These are phyloP conservation scores for Ophiothrix spiculata DNA, from an alignment of 35 echinoderm and acorn worm genomes.

Conservation along the genomic window DNA sequence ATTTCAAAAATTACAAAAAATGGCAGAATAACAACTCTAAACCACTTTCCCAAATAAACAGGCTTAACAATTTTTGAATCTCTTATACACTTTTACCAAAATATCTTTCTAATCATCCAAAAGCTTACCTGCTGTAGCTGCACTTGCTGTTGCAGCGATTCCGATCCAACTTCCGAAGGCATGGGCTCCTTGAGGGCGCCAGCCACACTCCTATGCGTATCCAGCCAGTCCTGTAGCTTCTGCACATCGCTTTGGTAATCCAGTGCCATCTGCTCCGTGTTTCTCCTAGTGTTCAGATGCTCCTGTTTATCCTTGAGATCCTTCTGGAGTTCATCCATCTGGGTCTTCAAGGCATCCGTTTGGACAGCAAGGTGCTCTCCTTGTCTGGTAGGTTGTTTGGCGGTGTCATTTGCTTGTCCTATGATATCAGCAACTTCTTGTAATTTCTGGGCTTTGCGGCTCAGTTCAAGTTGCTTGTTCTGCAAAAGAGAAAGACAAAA, in stretches of 20 bases:
- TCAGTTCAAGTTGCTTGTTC: conserved; percentile 72
- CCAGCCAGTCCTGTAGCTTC: conserved; percentile 71
- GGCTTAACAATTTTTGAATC: too few species aligned
- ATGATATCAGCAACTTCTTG: conserved; percentile 62
- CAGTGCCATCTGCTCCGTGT: conserved; percentile 62
- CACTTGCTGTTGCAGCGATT: conserved; percentile 81
- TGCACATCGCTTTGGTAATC: conserved; percentile 89
- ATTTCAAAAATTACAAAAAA: too few species aligned
- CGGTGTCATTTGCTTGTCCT: conserved; percentile 27
- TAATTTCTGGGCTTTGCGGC: conserved; percentile 69
- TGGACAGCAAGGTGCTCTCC: conserved; percentile 37
- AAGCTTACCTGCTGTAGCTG: conserved; percentile 85
- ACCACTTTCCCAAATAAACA: too few species aligned
- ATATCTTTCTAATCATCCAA: too few species aligned
- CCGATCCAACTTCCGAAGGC: conserved; percentile 55
- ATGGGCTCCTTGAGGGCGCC: conserved; percentile 18
- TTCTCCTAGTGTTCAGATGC: conserved; percentile 37
- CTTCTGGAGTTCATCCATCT: conserved; percentile 62
- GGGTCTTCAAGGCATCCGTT: conserved; percentile 41
- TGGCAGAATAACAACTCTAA: too few species aligned
- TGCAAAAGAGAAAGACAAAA: conserved; percentile 18
- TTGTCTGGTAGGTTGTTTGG: conserved; percentile 19
- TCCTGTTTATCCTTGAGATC: conserved; percentile 51
- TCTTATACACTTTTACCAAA: too few species aligned
- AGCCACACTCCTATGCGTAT: conserved; percentile 7